Evolutionary conservation across 37 sponge, comb jelly and placozoan genomes (phyloP), one percentile per base, ranked within the genome.

Genomic region (Mnemiopsis leidyi): DNA sequence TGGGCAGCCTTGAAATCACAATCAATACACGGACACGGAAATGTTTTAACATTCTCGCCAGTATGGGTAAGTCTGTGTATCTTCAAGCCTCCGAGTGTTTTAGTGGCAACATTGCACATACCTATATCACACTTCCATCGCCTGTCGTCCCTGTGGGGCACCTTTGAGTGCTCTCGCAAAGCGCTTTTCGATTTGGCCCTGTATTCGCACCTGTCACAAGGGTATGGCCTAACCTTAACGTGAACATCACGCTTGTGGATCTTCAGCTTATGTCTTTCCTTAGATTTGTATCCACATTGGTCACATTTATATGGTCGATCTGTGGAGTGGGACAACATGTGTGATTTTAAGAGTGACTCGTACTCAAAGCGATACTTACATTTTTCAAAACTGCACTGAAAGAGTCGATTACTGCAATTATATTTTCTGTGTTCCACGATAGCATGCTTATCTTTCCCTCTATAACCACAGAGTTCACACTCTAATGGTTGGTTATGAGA

Each of bases 131-230:
- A 71, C 7, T 71, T 71, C 30, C 25, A 71, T 7, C 3, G 3
- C n/a, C 75, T 71, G 2, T 71, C 75, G 3, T 18, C 20, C 20
- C 3, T n/a, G n/a, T 71, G 75, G 20, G 30, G 3, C 75, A n/a
- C 3, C 75, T 28, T 71, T 13, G 20, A 21, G 75, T 71, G 75
- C 2, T 7, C n/a, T 28, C 20, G 7, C 30, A 71, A 28, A 28
- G 5, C 20, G 20, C 3, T 23, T 28, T 71, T 71, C 75, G 5
- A 29, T n/a, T 71, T 71, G 75, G 75, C n/a, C 5, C 75, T 5
- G 75, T 71, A 71, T 71, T 71, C 75, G 30, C 75, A 71, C n/a
- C 5, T 71, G 3, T 71, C 75, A 71, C 75, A 71, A 3, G 5
- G 3, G n/a, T 29, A 18, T n/a, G 7, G 75, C 3, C 75, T 5